phyloP scores from a whole-genome alignment of 2,113 vertebrate genomes.

The Cinclus cinclus region DNA sequence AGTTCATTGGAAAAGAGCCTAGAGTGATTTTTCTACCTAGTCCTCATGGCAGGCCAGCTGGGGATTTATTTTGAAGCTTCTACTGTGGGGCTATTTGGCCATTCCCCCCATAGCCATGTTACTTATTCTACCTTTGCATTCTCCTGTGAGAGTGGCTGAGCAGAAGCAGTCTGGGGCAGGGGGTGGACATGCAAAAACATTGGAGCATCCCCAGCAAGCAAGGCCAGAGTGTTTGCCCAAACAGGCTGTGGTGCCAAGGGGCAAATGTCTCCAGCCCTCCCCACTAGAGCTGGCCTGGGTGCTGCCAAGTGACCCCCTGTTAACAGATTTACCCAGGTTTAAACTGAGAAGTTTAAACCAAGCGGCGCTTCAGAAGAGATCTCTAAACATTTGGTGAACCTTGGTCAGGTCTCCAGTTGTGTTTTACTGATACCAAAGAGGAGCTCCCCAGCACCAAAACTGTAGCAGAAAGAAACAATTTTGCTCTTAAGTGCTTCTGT shows the following conservation, averaged over 20 bases:
- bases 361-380: neutral
- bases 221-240: neutral
- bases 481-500: constrained; percentile 8
- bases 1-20: constrained; percentile 16
- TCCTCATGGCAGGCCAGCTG: neutral
- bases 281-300: neutral
- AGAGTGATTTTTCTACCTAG: neutral
- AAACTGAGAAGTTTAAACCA: neutral
- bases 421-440: neutral
- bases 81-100: neutral
- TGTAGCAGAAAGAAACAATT: constrained; percentile 2
- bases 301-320: neutral
- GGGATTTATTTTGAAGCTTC: neutral
- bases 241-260: neutral
- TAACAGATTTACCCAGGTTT: neutral
- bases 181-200: neutral
- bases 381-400: neutral
- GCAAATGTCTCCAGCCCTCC: neutral
- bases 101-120: neutral
- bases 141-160: neutral
- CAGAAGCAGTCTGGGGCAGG: neutral
- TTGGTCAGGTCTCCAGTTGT: neutral
- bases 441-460: neutral
- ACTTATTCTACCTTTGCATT: neutral
- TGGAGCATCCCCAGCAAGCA: neutral